Base-by-base conservation (phyloP, 2,113 vertebrate genomes). In the Romanogobio albipinnatus region DNA sequence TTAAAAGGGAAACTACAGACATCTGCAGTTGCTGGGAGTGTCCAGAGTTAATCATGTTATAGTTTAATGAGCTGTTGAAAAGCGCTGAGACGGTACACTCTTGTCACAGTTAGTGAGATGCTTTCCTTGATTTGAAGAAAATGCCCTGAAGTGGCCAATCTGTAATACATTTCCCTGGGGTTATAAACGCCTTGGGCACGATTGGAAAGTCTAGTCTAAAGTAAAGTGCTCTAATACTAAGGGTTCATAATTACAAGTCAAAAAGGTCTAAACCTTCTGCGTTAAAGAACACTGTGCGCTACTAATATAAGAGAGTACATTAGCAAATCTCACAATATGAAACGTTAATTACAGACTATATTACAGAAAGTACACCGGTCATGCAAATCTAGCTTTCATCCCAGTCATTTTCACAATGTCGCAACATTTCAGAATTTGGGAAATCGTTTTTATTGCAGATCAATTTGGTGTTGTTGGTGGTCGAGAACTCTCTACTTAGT, bases 61-160 rank as follows among this genome's bases (percentile, higher is more conserved):
- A 61, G 56, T 73, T 53, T 71, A 78, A 78, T 36, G 43, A 78
- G 76, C 56, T 61, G 56, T 61, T 78, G 36, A 58, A 61, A 78
- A 43, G 39, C 62, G 58, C 39, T 24, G n/a, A 47, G 39, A 62
- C 1, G 15, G 14, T 64, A 5, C 26, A 56, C 26, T 19, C 49
- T 19, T 29, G 10, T n/a, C 75, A 58, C 29, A 74, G 11, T 49
- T 49, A 74, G 43, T 13, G 13, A 49, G 43, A 56, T 74, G 47
- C 43, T 47, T 74, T 6, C n/a, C n/a, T 49, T 49, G 24, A 58
- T 58, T 74, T 83, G 43, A 33, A 61, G 5, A 29, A 53, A 76
- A 56, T 33, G 15, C 15, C 1, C 17, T 22, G 51, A 56, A 36
- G 76, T 78, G 51, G 33, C 33, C 19, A 24, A 78, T 59, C 11